Base-by-base conservation (phyloP, 2,113 vertebrate species). In the Ochotona curzoniae region DNA sequence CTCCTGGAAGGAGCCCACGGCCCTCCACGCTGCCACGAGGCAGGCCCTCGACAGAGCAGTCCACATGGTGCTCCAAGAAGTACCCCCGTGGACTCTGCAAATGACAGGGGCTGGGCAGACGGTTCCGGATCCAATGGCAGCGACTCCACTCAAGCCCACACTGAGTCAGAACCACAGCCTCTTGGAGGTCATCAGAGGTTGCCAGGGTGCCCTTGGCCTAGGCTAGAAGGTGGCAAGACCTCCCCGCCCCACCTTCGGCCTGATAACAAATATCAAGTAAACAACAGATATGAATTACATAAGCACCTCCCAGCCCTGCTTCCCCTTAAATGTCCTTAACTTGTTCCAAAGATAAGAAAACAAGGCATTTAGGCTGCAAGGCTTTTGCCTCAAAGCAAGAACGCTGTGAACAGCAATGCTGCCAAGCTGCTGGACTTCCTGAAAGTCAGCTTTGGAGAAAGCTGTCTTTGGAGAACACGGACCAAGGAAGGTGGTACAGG, bases 191-290 rank as follows among this genome's bases (percentile, higher is more conserved):
- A 76, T 75, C 2, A 14, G 86, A 89, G 67, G 57, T 5, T 14
- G 75, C n/a, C 13, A 61, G 60, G 75, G 44, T 61, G 88, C 38
- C 74, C 95, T 79, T 79, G 78, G 84, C 64, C n/a, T 66, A 63
- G 26, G 70, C 38, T 69, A 76, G 63, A 61, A 82, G 51, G 57
- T 63, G n/a, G 49, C 20, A 35, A 11, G n/a, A 79, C 76, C 21
- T 84, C 81, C 84, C 63, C 25, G 73, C 35, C 32, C 57, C 54
- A 57, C 54, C 30, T 38, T 57, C 17, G 49, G 78, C 35, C 51
- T 86, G 95, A 89, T 93, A 93, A 88, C 35, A 83, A 60, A 25
- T 76, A 90, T 63, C 70, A 73, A 38, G 86, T 44, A 89, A 95
- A 95, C 61, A 78, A 75, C 75, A 76, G 63, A 30, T 57, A 61